Evolutionary conservation across 1,140 invertebrate genomes (phyloP), one percentile per base, ranked within the genome.

Genomic region (Musca vetustissima): DNA sequence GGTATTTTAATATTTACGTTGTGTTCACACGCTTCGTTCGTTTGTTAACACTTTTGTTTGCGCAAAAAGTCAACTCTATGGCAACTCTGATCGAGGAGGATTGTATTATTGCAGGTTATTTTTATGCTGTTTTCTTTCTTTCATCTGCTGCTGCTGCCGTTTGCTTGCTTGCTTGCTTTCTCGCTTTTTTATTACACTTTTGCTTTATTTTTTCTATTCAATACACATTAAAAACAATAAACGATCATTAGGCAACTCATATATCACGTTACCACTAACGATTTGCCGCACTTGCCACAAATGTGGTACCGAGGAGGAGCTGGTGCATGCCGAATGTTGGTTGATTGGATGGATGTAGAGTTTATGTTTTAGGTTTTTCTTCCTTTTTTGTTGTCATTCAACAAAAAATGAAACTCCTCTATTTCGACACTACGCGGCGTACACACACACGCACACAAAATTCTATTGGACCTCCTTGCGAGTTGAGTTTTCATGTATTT

Each of bases 211-310:
- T 61, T 43, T 43, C 24, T 59, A 28, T 59, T 59, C 22, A 43
- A 36, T 19, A 43, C 36, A 61, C 36, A 36, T 36, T 61, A n/a
- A 61, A 61, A 36, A 61, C 24, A 59, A 59, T 61, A 36, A 61
- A 36, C 57, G 19, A 61, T 21, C 32, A 61, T 17, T 28, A 59
- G 57, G 57, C 57, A 43, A 43, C 36, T 43, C 36, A 61, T 61
- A 61, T 61, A 36, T 36, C 57, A 59, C 55, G 55, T 59, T 59
- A 59, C 55, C 24, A 36, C n/a, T 13, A n/a, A 32, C 28, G 57
- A 43, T 43, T 36, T 61, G 17, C 57, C 28, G 17, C 21, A 17
- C 28, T 36, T 32, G 49, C 21, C 21, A 22, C 21, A 19, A 52
- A 19, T 59, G 24, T 59, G 55, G 15, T 28, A 32, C 55, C 28